phyloP scores from a whole-genome alignment of 1,140 invertebrate species.

The Dryas iulia region DNA sequence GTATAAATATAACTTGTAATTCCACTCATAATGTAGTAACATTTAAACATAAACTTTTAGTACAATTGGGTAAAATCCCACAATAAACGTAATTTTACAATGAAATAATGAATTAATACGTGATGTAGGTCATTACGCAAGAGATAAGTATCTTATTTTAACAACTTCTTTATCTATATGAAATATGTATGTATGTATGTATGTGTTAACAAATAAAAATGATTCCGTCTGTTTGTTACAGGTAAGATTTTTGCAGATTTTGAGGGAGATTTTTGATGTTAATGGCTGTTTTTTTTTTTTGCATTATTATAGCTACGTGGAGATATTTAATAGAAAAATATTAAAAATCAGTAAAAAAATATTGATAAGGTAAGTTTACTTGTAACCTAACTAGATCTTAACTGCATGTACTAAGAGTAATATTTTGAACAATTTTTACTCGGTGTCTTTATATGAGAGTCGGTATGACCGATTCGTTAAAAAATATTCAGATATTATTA shows the following conservation, averaged over 20 bases:
- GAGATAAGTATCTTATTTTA: constrained; percentile 5
- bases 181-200: background rate
- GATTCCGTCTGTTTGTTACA: constrained; percentile 8
- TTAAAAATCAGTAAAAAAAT: too few relatives aligned
- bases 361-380: too few relatives aligned
- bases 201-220: background rate
- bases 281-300: background rate
- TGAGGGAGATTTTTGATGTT: background rate
- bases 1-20: too few relatives aligned
- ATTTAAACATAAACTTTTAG: background rate
- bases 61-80: background rate
- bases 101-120: background rate
- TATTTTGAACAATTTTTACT: too few relatives aligned
- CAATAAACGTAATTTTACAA: background rate
- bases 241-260: background rate
- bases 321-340: too few relatives aligned
- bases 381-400: too few relatives aligned
- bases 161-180: background rate
- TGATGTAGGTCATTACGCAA: background rate
- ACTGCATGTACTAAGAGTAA: too few relatives aligned
- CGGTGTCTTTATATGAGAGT: too few relatives aligned
- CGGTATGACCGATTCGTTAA: too few relatives aligned
- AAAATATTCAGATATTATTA: too few relatives aligned
- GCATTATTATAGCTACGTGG: too few relatives aligned
- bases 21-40: background rate